Base-by-base conservation (phyloP, 2,888 invertebrate genomes). In the Yponomeuta evonymella region DNA sequence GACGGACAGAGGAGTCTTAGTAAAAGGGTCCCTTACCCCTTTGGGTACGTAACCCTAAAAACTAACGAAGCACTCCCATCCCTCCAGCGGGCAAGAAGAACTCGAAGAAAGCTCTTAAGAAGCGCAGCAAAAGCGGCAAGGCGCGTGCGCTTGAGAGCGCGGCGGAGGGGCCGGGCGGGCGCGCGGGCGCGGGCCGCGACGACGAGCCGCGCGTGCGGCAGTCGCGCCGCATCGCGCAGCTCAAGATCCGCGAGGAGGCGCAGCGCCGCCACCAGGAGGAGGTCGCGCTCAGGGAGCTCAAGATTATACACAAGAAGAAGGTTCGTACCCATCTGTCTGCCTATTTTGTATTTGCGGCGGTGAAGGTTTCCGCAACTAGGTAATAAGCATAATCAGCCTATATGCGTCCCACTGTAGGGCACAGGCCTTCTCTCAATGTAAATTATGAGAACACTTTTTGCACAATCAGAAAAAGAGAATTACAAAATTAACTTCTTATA, bases 181-280 rank as follows among this genome's bases (percentile, higher is more conserved):
- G 11, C 0, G 75, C 75, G 10, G 74, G 74, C 0, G 79, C 78
- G 15, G 51, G 51, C 0, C 82, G 86, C 0, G 88, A 90, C 1
- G 92, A 88, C 68, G 79, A 86, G 30, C 83, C 93, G 23, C 94
- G 94, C 0, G 95, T 97, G 5, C 89, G 98, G 9, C 96, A 96
- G 79, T 97, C 97, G 2, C 93, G 97, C 1, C 93, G 98, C 73
- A 96, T 98, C 76, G 98, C 97, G 0, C 97, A 97, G 84, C 93
- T 97, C 79, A 96, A 97, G 84, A 97, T 97, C 72, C 95, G 95
- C 75, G 97, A 97, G 80, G 97, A 97, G 82, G 96, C 96, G 0
- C 96, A 97, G 73, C 87, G 96, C 1, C 88, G 96, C 12, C 94
- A 95, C 74, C 83, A 95, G 70, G 96, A 97, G 78, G 97, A 96